Evolutionary conservation across 2,797 vertebrate genomes (phyloP), one percentile per base, ranked within the genome.

Genomic region (Cuniculus paca): DNA sequence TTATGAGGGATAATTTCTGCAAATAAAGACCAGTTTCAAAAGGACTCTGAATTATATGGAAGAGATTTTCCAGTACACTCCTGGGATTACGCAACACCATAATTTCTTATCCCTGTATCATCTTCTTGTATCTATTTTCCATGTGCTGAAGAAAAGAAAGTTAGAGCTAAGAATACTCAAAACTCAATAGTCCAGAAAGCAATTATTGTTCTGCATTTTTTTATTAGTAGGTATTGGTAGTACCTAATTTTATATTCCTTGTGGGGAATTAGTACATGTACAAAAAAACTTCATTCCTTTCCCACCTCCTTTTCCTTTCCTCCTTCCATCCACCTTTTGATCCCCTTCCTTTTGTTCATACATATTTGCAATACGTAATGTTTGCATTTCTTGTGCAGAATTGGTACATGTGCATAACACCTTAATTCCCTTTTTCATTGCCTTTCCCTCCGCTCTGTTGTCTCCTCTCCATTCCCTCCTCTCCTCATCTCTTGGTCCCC

Each of bases 11-110:
- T 42, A n/a, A 39, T 5, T 83, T 96, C 89, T 95, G 31, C 58
- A 80, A 78, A 78, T n/a, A 78, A 78, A 88, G 39, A 78, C n/a
- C 39, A 81, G 39, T 77, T 92, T 92, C 54, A 90, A 92, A 95
- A 19, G 75, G 48, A 34, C 48, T 78, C 89, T 5, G 20, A 36
- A 24, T 80, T 52, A 70, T 19, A 39, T 36, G 28, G 61, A 70
- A 31, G 2, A 90, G 36, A 86, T 74, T 84, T 79, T 12, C 70
- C 63, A 87, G 61, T 63, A 58, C 36, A 60, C 39, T n/a, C 28
- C 63, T 26, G 60, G n/a, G 39, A 65, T 12, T n/a, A 63, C 20
- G 28, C 22, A 54, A 88, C 28, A 31, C 28, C 74, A 63, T 39
- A 77, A 26, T 70, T 79, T 79, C 50, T 72, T n/a, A 28, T 78